Conservation (phyloP, 64 coral and sea anemone species). For the Montipora efflorescens region DNA sequence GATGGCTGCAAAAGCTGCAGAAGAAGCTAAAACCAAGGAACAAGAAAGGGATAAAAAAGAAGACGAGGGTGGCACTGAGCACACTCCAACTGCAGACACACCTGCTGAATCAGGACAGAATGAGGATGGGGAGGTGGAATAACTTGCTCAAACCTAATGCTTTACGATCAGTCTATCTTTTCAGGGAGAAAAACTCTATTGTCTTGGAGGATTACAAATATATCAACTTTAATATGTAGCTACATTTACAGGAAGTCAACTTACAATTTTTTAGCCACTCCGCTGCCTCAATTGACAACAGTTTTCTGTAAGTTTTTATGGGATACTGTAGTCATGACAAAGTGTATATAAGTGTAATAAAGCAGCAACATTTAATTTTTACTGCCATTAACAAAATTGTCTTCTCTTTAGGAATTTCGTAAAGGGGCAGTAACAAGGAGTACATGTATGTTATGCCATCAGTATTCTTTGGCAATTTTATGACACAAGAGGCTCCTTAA, state of each 20-base stretch:
- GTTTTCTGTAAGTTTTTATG: not conserved
- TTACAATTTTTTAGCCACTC: not conserved
- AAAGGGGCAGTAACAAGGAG: no score
- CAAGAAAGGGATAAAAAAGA: conserved; percentile 25
- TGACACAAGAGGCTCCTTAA: no score
- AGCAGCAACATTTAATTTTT: not conserved
- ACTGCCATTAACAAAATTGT: not conserved
- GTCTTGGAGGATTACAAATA: not conserved
- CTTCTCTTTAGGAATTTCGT: no score
- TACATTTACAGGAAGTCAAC: not conserved
- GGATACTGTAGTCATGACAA: not conserved
- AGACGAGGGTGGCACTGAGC: conserved; percentile 15
- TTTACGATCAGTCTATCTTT: no score
- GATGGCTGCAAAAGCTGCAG: conserved; percentile 61
- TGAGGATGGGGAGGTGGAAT: conserved; percentile 20
- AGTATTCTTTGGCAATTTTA: no score
- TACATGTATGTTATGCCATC: no score
- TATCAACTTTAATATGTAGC: conserved; percentile 9
- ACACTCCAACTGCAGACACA: conserved; percentile 1
- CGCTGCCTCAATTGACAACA: not conserved
- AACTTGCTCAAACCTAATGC: not conserved
- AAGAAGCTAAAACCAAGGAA: conserved; percentile 41
- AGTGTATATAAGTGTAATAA: conserved; percentile 39
- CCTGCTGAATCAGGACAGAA: conserved; percentile 50
- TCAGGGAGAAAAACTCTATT: not conserved